These are phyloP conservation scores for Drosophila anceps DNA, from an alignment of 2,888 invertebrate genomes.

Conservation along the genomic window DNA sequence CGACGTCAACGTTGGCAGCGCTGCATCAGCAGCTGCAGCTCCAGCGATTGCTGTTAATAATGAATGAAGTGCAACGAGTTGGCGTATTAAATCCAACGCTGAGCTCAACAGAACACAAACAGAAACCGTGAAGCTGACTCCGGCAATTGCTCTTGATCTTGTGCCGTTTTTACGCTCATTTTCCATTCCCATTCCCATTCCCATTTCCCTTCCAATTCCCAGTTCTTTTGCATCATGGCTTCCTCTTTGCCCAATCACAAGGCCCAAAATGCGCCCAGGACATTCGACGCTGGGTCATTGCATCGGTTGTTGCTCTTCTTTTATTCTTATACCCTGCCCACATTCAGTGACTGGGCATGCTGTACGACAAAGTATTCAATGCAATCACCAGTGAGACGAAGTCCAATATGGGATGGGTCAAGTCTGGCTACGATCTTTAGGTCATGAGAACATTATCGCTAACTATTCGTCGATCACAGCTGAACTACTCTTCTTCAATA, in stretches of 20 bases:
- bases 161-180: conserved; percentile 34
- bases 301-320: background rate
- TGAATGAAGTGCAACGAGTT: conserved; percentile 55
- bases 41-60: conserved; percentile 60
- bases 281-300: conserved; percentile 19
- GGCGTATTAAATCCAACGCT: conserved; percentile 62
- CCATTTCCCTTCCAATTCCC: background rate
- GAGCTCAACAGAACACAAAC: conserved; percentile 41
- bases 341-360: background rate
- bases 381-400: background rate
- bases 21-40: conserved; percentile 3
- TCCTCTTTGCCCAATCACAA: background rate
- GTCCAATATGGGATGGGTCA: background rate
- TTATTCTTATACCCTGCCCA: conserved; percentile 3
- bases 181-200: background rate
- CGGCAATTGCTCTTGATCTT: conserved; percentile 64
- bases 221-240: background rate
- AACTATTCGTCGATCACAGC: background rate
- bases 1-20: background rate
- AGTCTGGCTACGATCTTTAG: too few species aligned
- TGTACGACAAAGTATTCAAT: background rate
- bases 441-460: background rate
- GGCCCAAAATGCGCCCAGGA: conserved; percentile 16
- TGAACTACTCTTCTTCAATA: too few species aligned
- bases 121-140: conserved; percentile 30